Evolutionary conservation across 2,888 invertebrate species (phyloP).

Genomic region (Drosophila monieri): DNA sequence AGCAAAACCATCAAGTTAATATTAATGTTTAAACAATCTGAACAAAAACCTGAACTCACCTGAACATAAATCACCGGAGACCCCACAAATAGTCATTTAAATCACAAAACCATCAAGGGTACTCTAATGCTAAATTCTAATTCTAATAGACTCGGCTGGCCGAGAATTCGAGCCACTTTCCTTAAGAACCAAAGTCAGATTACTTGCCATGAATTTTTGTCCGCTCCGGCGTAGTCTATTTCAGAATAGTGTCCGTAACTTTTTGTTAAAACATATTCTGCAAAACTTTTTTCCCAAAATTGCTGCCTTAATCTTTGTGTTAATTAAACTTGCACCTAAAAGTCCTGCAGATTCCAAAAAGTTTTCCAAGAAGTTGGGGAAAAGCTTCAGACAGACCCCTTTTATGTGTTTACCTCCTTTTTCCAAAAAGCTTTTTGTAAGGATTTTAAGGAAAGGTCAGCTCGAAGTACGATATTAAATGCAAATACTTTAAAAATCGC

Average conservation of each 20-base stretch:
- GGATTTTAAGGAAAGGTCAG: slow-evolving; percentile 7
- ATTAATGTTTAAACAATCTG: slow-evolving; percentile 16
- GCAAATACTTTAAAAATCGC: slow-evolving; percentile 22
- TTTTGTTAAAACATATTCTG: not conserved
- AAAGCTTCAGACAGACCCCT: not conserved
- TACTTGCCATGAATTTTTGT: not conserved
- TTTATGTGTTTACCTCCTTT: not conserved
- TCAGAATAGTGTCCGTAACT: slow-evolving; percentile 1
- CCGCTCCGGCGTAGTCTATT: not conserved
- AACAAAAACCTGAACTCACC: slow-evolving; percentile 2
- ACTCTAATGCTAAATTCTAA: slow-evolving; percentile 6
- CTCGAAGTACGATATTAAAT: slow-evolving; percentile 10
- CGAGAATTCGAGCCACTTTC: slow-evolving; percentile 19
- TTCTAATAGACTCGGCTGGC: slow-evolving; percentile 7
- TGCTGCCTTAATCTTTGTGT: not conserved
- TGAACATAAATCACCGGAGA: slow-evolving; percentile 1
- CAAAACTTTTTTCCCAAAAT: not conserved
- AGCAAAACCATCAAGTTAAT: slow-evolving; percentile 42
- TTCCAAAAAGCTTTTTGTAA: not conserved
- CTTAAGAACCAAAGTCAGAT: not conserved
- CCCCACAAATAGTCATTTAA: slow-evolving; percentile 15
- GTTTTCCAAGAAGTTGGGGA: not conserved
- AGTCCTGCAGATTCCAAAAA: not conserved
- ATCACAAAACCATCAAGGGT: not conserved
- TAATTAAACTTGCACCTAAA: not conserved